Evolutionary conservation across 2,888 invertebrate genomes (phyloP), one percentile per base, ranked within the genome.

Genomic region (Nephrocerus scutellatus): DNA sequence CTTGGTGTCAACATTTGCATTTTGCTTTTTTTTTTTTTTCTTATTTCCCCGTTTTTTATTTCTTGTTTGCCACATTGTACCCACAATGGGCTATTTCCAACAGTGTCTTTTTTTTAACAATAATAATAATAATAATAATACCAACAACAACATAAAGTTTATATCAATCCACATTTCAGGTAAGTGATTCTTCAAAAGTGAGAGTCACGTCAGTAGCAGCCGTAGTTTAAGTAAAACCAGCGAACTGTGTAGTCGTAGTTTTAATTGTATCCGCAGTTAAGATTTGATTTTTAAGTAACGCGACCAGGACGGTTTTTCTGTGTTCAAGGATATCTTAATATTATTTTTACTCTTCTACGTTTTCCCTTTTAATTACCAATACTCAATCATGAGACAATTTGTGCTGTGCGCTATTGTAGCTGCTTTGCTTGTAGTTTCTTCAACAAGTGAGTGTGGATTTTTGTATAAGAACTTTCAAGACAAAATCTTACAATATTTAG

Each of bases 151-250:
- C 16, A 32, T 35, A 33, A 36, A 36, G 41, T 29, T 28, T 31
- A 37, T 42, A 42, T 36, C 30, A 36, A 23, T 39, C 37, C 30
- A 35, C 48, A 45, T 46, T 35, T 39, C 41, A 47, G 42, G 43
- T 54, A 56, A 53, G 54, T 57, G 63, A 67, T 66, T 65, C 64
- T 66, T 68, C 64, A 68, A 68, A 68, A 68, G 68, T 63, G 60
- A 57, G 59, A 59, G 59, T 60, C 55, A 53, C 52, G 51, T 55
- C 40, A 53, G 53, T 54, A 57, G 50, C 52, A 47, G 46, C 56
- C 55, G 63, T 66, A 68, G 68, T 68, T 63, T 60, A 62, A 62
- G 61, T 61, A 59, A 57, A 65, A 56, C 64, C 59, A 62, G 55
- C 60, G 61, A 55, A 52, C 57, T 52, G 57, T 49, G 52, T 51